These are phyloP conservation scores for Chrysogorgia sp. DNA, from an alignment of 92 coral and sea anemone species.

Conservation along the genomic window DNA sequence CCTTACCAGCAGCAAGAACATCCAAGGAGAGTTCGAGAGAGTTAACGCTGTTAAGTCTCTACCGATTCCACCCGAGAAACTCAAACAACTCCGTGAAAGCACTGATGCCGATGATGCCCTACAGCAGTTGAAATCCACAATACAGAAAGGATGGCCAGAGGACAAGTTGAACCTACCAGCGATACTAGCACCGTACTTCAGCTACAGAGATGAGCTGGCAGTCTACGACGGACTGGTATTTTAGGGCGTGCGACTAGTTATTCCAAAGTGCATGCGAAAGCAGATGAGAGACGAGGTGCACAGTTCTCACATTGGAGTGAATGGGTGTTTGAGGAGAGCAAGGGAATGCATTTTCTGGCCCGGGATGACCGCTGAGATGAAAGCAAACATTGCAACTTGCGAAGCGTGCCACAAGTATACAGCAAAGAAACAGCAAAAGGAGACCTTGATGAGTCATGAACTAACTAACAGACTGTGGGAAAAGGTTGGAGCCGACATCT, in stretches of 20 bases:
- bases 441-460: constrained; percentile 53
- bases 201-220: constrained; percentile 54
- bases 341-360: constrained; percentile 65
- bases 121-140: constrained; percentile 24
- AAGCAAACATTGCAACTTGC: constrained; percentile 44
- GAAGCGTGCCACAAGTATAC: constrained; percentile 37
- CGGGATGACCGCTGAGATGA: constrained; percentile 49
- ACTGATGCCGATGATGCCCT: constrained; percentile 18
- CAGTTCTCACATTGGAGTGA: constrained; percentile 58
- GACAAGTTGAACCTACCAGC: constrained; percentile 28
- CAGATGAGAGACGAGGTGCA: constrained; percentile 30
- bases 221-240: constrained; percentile 51
- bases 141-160: constrained; percentile 40
- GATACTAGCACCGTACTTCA: constrained; percentile 45
- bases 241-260: constrained; percentile 48
- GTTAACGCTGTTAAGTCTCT: constrained; percentile 58
- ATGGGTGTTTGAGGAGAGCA: constrained; percentile 62
- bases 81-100: constrained; percentile 25
- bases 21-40: constrained; percentile 43
- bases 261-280: constrained; percentile 41
- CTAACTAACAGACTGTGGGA: constrained; percentile 58
- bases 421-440: constrained; percentile 39
- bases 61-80: constrained; percentile 32
- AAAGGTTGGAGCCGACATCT: constrained; percentile 53
- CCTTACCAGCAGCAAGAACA: constrained; percentile 45